Base-by-base conservation (phyloP, 2,888 invertebrate genomes). In the Archaeoteleia sp. region DNA sequence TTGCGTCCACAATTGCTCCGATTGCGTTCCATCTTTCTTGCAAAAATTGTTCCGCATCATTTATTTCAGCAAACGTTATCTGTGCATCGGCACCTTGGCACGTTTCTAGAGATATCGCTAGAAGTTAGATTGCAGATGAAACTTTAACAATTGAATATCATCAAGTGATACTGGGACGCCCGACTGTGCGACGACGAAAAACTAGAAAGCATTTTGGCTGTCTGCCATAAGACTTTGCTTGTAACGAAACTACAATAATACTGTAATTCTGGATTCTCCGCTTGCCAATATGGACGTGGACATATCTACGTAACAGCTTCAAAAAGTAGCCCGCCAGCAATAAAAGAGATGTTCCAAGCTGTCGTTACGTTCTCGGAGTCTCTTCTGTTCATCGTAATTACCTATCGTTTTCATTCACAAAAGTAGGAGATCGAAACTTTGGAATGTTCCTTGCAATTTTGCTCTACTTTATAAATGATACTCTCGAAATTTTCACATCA, bases 101-200 rank as follows among this genome's bases (percentile, higher is more conserved):
- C 60, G 62, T 57, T 61, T 65, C 67, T 57, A 35, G 58, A 67
- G 67, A 63, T 55, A 60, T 29, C 54, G 51, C 57, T 53, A 45
- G 55, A 68, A 68, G 63, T 71, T 70, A 74, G 68, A 66, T 63
- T 60, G 62, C 10, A 25, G 49, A 42, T 53, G 60, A 62, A 84
- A 84, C 82, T 84, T 84, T 81, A 77, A 78, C 82, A 80, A 83
- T 84, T 82, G 83, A 83, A 83, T 83, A 79, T 82, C 81, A 84
- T 83, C 81, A 81, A 81, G 80, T 75, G 78, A 82, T 79, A 45
- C 48, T 55, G 66, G 70, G 68, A 54, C 74, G 74, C 69, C 73
- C 73, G 75, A 70, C 69, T 71, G 60, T 67, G 71, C 46, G 67
- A 66, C 65, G 67, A 70, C 71, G 71, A 74, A 76, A 78, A 78